A percentile compares a stretch with the other conserved stretches of the same genome.
Evolutionary conservation across 1,140 invertebrate species (phyloP).

Genomic region (Leptoteleia sp.): DNA sequence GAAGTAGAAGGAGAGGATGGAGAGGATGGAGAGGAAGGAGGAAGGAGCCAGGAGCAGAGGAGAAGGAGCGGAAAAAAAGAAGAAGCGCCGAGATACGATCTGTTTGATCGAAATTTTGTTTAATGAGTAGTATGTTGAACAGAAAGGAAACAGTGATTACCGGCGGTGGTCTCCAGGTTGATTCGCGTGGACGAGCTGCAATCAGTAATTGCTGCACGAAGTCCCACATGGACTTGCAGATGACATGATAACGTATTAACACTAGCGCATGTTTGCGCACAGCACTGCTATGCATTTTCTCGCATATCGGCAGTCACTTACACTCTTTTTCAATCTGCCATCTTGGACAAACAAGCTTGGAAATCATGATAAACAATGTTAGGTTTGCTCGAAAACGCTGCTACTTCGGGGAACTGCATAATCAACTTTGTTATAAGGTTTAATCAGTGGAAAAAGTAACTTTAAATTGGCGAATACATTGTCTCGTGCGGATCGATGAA

Average conservation of each 20-base stretch:
- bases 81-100: background rate
- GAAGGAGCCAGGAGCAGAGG: too few relatives aligned
- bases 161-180: constrained; percentile 64
- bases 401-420: constrained; percentile 15
- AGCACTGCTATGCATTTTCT: constrained; percentile 45
- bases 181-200: constrained; percentile 66
- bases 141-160: constrained; percentile 60
- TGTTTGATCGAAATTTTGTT: constrained; percentile 16
- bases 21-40: too few relatives aligned
- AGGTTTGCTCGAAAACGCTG: constrained; percentile 5
- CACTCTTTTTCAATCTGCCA: constrained; percentile 25
- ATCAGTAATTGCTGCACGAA: constrained; percentile 67
- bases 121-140: constrained; percentile 20
- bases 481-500: constrained; percentile 13
- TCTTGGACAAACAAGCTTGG: constrained; percentile 37
- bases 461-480: constrained; percentile 14
- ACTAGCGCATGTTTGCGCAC: constrained; percentile 40
- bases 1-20: background rate
- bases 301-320: constrained; percentile 34
- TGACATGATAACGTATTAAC: constrained; percentile 66
- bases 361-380: constrained; percentile 28
- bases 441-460: constrained; percentile 3
- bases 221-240: constrained; percentile 53
- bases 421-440: constrained; percentile 29
- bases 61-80: too few relatives aligned